These are phyloP conservation scores for Hephaestus fuliginosus DNA, from an alignment of 2,797 vertebrate genomes.

Conservation along the genomic window DNA sequence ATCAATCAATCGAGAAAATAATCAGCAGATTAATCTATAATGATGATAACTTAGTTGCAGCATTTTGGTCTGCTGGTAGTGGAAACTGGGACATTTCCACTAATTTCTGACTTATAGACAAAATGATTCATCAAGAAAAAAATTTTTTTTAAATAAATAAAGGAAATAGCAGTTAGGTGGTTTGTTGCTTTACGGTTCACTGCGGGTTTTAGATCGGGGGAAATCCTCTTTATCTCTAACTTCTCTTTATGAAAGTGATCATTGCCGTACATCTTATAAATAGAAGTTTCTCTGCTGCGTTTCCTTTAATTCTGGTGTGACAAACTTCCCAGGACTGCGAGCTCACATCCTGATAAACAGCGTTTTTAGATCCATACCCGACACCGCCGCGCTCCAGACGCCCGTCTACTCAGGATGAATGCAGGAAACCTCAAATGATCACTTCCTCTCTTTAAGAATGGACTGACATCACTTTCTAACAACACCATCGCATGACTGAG, in stretches of 20 bases:
- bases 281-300: not conserved
- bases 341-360: conserved; percentile 60
- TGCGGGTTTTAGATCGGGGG: not conserved
- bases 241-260: not conserved
- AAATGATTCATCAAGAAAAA: not conserved
- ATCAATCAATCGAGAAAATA: not conserved
- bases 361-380: conserved; percentile 24
- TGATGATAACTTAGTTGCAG: not conserved
- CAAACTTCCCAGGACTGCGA: conserved; percentile 24
- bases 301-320: not conserved
- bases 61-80: not conserved
- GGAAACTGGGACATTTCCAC: not conserved
- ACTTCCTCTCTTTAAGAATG: conserved; percentile 80
- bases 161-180: not conserved
- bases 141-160: no score
- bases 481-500: conserved; percentile 58
- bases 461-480: conserved; percentile 75
- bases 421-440: conserved; percentile 78
- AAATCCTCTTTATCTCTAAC: not conserved
- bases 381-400: conserved; percentile 37
- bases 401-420: conserved; percentile 42
- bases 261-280: accelerated
- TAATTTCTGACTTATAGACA: not conserved
- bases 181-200: not conserved
- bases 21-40: not conserved